Percentiles rank a stretch among this genome's conserved stretches.
Evolutionary conservation across 2,888 invertebrate genomes (phyloP).

Genomic region (Synergus laeviventris): DNA sequence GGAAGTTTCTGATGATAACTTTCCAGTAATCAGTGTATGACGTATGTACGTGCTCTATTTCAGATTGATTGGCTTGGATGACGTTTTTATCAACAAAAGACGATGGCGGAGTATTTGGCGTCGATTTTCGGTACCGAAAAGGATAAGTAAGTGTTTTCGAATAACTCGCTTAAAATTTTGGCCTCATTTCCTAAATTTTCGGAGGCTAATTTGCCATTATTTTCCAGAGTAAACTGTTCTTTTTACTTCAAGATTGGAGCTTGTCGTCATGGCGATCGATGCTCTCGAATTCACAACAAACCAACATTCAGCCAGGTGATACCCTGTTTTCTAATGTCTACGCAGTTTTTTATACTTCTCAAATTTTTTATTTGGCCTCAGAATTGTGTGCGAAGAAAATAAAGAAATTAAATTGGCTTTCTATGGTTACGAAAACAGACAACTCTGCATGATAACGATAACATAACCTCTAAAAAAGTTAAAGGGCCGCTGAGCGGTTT

Average conservation of each 20-base stretch:
- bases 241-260: constrained; percentile 99
- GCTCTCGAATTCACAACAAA: constrained; percentile 98
- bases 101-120: constrained; percentile 54
- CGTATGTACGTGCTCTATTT: not conserved
- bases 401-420: not conserved
- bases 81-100: constrained; percentile 19
- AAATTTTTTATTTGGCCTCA: not conserved
- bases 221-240: constrained; percentile 96
- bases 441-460: not conserved
- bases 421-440: not conserved
- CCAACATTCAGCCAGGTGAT: constrained; percentile 93
- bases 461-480: not conserved
- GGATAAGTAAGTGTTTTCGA: constrained; percentile 51
- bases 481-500: not conserved
- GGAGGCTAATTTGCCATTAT: constrained; percentile 23
- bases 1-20: not conserved
- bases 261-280: constrained; percentile 98
- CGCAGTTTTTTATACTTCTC: not conserved
- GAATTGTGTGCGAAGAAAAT: not conserved
- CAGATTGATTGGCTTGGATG: not conserved
- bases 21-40: not conserved
- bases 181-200: not conserved
- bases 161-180: not conserved
- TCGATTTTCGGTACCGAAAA: constrained; percentile 56
- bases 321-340: not conserved